Base-by-base conservation (phyloP, 1,140 invertebrate genomes). In the Neodiprion fabricii region DNA sequence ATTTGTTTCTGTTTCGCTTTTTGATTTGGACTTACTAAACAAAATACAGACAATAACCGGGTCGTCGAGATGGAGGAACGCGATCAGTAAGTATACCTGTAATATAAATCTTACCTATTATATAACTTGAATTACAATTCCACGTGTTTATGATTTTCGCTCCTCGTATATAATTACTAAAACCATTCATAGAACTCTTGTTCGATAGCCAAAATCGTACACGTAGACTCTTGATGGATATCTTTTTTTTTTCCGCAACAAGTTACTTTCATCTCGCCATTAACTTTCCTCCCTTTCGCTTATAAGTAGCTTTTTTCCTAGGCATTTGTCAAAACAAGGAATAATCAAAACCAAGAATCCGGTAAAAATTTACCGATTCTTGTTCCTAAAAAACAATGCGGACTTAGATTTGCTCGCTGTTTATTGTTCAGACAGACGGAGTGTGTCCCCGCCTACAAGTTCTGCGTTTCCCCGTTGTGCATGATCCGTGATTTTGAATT, bases 11-110 rank as follows among this genome's bases (percentile, higher is more conserved):
- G 79, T 87, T 88, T 85, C 85, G 85, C 85, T 87, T 87, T 88
- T 87, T 88, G 86, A 86, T 87, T 87, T 87, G 85, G 85, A 85
- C 82, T 85, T 86, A 85, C 85, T 86, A 86, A 87, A 86, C 81
- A 85, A 86, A 72, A 84, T 80, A 86, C 89, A 94, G 94, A 94
- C 89, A 94, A 92, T 92, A 94, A 91, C 87, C 92, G 93, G 77
- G 91, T 94, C 86, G 86, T 88, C 84, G 92, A 94, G 85, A 88
- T 95, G 89, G 94, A 95, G 87, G 93, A 95, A 89, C 91, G 94
- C 83, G 93, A 95, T 89, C 95, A 95, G 94, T 95, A 94, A 95
- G 94, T 94, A 88, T 40, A 40, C 0, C 28, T 40, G 28, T 40
- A 40, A 40, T 40, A 40, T 40, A 40, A 40, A 40, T 40, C 28